Conservation (phyloP, 2,888 invertebrate genomes). For the Ochropacha duplaris region DNA sequence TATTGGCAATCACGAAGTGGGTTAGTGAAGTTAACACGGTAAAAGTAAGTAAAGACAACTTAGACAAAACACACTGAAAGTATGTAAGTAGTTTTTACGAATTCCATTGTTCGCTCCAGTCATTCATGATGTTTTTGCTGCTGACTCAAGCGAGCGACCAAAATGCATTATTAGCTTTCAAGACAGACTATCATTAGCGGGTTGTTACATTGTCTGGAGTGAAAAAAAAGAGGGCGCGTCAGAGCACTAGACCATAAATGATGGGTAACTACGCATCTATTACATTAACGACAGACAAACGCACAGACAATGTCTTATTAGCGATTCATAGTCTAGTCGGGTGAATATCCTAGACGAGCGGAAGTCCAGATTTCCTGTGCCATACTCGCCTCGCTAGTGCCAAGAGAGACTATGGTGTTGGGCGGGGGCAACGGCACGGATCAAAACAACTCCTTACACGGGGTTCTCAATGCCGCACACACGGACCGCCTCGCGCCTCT, state of each 20-base stretch:
- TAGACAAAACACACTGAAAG: neutral
- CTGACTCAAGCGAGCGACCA: neutral
- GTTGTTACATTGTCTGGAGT: neutral
- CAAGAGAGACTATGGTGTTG: slow-evolving; percentile 24
- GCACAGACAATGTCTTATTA: slow-evolving; percentile 63
- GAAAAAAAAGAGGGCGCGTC: slow-evolving; percentile 37
- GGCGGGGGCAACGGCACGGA: slow-evolving; percentile 56
- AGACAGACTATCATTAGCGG: neutral
- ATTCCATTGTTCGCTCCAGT: neutral
- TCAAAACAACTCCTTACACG: slow-evolving; percentile 68
- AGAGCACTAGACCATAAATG: slow-evolving; percentile 49
- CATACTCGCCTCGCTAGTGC: slow-evolving; percentile 42
- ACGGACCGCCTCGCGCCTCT: slow-evolving; percentile 10
- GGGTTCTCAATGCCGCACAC: slow-evolving; percentile 57
- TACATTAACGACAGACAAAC: slow-evolving; percentile 55
- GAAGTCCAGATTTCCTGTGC: slow-evolving; percentile 78
- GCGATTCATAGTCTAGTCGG: slow-evolving; percentile 69
- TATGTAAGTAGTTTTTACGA: neutral
- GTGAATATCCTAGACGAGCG: slow-evolving; percentile 77
- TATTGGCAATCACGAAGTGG: neutral
- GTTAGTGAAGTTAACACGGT: neutral
- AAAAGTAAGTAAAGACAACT: neutral
- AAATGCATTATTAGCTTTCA: neutral
- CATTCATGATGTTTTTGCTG: neutral
- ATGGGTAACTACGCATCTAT: slow-evolving; percentile 51